A percentile compares a stretch with the other conserved stretches of the same genome.
These are phyloP conservation scores for Dinomys branickii DNA, from an alignment of 2,113 vertebrate species.

Conservation along the genomic window DNA sequence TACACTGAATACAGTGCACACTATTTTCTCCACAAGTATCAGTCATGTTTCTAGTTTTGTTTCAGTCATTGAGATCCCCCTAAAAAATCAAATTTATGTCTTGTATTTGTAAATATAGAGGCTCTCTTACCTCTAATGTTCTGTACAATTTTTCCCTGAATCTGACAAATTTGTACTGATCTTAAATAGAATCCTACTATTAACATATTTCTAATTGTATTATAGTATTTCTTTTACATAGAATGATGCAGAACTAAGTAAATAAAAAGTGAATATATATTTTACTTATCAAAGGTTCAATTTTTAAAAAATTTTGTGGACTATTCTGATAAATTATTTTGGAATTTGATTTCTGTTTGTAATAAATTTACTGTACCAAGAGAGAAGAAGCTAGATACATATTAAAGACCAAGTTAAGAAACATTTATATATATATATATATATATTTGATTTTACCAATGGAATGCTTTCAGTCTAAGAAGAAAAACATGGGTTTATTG, in stretches of 20 bases:
- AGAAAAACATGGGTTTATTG: background rate
- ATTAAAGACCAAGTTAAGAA: constrained; percentile 6
- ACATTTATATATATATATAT: background rate
- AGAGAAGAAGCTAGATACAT: background rate
- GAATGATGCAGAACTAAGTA: background rate
- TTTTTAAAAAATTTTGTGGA: background rate
- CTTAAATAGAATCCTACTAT: background rate
- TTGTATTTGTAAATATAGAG: background rate
- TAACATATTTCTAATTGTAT: constrained; percentile 23
- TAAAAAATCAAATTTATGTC: background rate
- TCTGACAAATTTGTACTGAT: background rate
- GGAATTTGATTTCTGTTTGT: background rate
- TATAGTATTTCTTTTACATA: background rate
- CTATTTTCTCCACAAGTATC: background rate
- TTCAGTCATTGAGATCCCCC: background rate
- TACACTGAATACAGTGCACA: background rate
- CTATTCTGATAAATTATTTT: background rate
- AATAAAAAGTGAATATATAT: background rate
- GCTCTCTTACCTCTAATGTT: background rate
- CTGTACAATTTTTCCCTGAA: background rate
- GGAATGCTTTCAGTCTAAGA: background rate
- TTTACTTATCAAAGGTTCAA: background rate
- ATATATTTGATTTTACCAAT: background rate
- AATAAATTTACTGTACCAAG: background rate
- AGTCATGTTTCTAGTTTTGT: background rate